Conservation (phyloP, 2,797 vertebrate species). For the Furcifer pardalis region DNA sequence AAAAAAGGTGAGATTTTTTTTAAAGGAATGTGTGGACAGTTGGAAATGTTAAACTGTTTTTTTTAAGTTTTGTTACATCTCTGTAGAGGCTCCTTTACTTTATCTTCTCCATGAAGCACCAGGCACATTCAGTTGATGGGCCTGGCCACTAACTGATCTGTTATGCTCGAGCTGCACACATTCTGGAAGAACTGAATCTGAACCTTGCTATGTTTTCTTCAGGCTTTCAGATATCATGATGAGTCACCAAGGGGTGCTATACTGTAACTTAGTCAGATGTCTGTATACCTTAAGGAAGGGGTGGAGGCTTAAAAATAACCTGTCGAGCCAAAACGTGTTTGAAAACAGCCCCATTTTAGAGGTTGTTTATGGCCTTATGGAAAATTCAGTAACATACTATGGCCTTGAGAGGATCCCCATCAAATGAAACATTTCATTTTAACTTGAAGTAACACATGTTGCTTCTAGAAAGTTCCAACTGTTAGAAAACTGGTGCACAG, state of each 20-base stretch:
- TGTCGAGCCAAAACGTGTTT: constrained; percentile 50
- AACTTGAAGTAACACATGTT: constrained; percentile 51
- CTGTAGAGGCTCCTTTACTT: constrained; percentile 21
- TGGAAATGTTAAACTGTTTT: constrained; percentile 50
- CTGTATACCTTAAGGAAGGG: constrained; percentile 48
- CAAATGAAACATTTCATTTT: constrained; percentile 40
- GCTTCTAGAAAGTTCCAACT: constrained; percentile 21
- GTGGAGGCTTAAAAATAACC: constrained; percentile 44
- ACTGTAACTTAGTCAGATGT: constrained; percentile 59
- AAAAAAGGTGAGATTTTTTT: constrained; percentile 60
- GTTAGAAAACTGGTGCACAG: constrained; percentile 6
- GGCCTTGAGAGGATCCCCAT: constrained; percentile 37
- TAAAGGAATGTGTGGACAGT: constrained; percentile 63
- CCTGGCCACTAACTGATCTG: constrained; percentile 39
- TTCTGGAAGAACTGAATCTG: constrained; percentile 51
- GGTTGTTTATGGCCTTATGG: constrained; percentile 62
- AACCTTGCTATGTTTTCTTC: constrained; percentile 44
- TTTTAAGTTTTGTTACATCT: constrained; percentile 65
- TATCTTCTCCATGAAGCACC: constrained; percentile 60
- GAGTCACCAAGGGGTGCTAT: constrained; percentile 35
- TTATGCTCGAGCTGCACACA: constrained; percentile 52
- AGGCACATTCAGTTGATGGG: constrained; percentile 42
- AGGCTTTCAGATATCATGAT: constrained; percentile 47
- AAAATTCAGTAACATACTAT: constrained; percentile 48
- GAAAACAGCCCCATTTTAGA: constrained; percentile 47